Base-by-base conservation (phyloP, 2,113 vertebrate species). In the Phainopepla nitens region DNA sequence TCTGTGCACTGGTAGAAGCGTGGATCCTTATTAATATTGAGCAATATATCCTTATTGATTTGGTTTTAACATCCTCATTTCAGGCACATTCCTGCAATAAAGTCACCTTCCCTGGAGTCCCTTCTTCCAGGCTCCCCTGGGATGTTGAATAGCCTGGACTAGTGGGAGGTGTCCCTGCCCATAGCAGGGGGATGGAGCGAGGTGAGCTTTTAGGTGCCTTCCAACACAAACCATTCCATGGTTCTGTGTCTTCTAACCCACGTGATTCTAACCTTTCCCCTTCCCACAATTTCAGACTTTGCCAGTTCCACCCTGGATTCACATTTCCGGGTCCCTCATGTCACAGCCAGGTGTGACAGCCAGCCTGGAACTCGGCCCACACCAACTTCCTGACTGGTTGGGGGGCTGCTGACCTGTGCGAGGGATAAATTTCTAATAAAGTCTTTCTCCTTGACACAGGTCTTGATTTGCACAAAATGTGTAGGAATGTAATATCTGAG, bases 401-500 rank as follows among this genome's bases (percentile, higher is more conserved):
- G 7, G 44, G 36, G 56, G 39, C 39, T 73, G 45, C 54, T 60
- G 8, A 28, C 25, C 22, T 16, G 10, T 1, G 2, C 71, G 25
- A 88, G 6, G 13, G n/a, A 22, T 36, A 76, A 20, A 49, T 54
- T 89, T 78, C 51, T 68, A 84, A 81, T 81, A 51, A 91, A 81
- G 21, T 22, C 44, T 83, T 92, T 94, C 76, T 89, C 56, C 80
- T 68, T 92, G 64, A 89, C 71, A 33, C 39, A 62, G 47, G 6
- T 51, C 76, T 54, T 90, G 80, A 84, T 87, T 77, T 78, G 56
- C 80, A 78, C 65, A 71, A 64, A 92, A 81, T 18, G 35, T 23
- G 71, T 80, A 58, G 76, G 82, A 92, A 62, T 60, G 64, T 50
- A 93, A 83, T 93, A 90, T 81, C 82, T 78, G 68, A 90, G 82